Evolutionary conservation across 2,113 vertebrate species (phyloP).

Genomic region (Paramormyrops kingsleyae): DNA sequence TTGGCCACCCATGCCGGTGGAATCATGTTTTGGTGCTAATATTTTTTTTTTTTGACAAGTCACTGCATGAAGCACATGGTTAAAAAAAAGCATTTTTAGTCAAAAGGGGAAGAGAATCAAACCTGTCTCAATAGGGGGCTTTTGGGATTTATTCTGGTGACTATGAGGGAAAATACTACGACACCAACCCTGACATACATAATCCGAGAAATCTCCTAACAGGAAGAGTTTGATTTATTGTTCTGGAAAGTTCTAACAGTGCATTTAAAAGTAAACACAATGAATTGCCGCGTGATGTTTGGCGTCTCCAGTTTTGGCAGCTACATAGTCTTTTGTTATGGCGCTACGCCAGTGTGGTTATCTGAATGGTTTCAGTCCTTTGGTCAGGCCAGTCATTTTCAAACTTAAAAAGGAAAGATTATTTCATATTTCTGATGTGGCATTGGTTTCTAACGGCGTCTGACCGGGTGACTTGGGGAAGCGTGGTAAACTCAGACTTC

Average conservation of each 20-base stretch:
- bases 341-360: not conserved
- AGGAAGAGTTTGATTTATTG: not conserved
- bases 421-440: not conserved
- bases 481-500: not conserved
- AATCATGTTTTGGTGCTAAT: not conserved
- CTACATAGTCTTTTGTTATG: not conserved
- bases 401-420: not conserved
- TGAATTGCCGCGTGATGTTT: not conserved
- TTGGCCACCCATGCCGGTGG: not conserved
- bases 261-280: conserved; percentile 3
- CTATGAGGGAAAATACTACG: not conserved
- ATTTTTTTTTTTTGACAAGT: not conserved
- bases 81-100: not conserved
- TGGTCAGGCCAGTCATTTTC: not conserved
- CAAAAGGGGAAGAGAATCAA: not conserved
- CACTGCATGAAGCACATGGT: not conserved
- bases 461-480: not conserved
- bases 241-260: not conserved
- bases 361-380: not conserved
- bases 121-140: not conserved
- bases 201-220: not conserved
- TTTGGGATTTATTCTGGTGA: not conserved
- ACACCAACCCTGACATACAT: not conserved
- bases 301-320: not conserved
- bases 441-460: not conserved